Evolutionary conservation across 2,888 invertebrate genomes (phyloP).

Genomic region (Macrosoma leucophasiata): DNA sequence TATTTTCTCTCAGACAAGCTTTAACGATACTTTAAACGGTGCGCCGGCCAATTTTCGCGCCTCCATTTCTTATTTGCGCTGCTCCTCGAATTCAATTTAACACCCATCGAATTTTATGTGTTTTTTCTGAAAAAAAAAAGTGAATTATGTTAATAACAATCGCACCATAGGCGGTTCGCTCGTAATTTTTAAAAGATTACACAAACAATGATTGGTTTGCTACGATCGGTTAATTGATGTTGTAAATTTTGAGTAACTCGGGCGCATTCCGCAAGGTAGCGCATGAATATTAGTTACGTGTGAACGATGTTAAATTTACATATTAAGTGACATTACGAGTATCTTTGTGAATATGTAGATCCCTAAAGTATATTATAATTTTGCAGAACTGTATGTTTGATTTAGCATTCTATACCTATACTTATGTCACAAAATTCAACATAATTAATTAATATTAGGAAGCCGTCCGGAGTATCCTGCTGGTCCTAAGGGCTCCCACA

Average conservation of each 20-base stretch:
- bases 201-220: slow-evolving; percentile 45
- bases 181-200: slow-evolving; percentile 55
- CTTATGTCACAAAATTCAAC: too few species aligned
- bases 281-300: too few species aligned
- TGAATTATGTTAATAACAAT: slow-evolving; percentile 62
- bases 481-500: too few species aligned
- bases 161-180: slow-evolving; percentile 48
- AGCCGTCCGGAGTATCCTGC: too few species aligned
- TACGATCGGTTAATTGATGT: slow-evolving; percentile 49
- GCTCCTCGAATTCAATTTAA: slow-evolving; percentile 72
- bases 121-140: slow-evolving; percentile 46
- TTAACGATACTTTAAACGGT: slow-evolving; percentile 72
- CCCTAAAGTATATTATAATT: too few species aligned
- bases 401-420: too few species aligned
- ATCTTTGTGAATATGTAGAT: too few species aligned
- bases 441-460: too few species aligned
- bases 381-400: too few species aligned
- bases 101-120: slow-evolving; percentile 64
- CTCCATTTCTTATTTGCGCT: slow-evolving; percentile 65
- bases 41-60: slow-evolving; percentile 64
- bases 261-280: too few species aligned
- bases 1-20: slow-evolving; percentile 60
- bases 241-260: slow-evolving; percentile 41
- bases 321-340: too few species aligned
- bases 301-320: too few species aligned